Percentiles rank a stretch among this genome's conserved stretches.
phyloP scores from a whole-genome alignment of 2,797 vertebrate species.

The Loris lydekkerianus region DNA sequence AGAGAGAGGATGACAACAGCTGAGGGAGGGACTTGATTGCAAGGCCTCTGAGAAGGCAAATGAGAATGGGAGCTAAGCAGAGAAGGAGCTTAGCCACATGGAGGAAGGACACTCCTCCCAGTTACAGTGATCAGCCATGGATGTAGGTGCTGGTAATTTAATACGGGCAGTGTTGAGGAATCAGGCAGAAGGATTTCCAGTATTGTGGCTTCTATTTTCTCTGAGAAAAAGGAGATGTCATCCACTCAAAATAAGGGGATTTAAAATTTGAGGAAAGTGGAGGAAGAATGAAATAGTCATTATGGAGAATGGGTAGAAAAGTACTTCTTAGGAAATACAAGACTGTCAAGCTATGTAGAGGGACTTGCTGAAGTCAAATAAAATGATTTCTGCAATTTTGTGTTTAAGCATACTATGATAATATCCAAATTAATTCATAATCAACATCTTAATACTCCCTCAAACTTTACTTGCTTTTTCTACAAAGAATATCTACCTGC shows the following conservation, averaged over 20 bases:
- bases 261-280: background rate
- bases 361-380: background rate
- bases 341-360: background rate
- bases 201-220: background rate
- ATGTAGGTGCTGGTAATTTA: background rate
- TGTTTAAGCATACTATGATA: constrained; percentile 17
- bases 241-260: background rate
- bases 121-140: background rate
- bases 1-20: background rate
- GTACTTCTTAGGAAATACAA: background rate
- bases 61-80: background rate
- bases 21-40: background rate
- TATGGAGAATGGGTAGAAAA: constrained; percentile 4
- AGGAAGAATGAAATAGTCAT: background rate
- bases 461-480: constrained; percentile 23
- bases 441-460: background rate
- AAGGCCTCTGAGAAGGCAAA: background rate
- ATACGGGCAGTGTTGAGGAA: background rate
- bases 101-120: background rate
- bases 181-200: background rate
- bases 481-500: background rate
- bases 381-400: constrained; percentile 22
- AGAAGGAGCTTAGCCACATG: background rate
- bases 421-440: background rate
- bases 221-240: background rate